A percentile compares a stretch with the other conserved stretches of the same genome.
Conservation (phyloP, 2,113 vertebrate genomes). For the Phainopepla nitens region DNA sequence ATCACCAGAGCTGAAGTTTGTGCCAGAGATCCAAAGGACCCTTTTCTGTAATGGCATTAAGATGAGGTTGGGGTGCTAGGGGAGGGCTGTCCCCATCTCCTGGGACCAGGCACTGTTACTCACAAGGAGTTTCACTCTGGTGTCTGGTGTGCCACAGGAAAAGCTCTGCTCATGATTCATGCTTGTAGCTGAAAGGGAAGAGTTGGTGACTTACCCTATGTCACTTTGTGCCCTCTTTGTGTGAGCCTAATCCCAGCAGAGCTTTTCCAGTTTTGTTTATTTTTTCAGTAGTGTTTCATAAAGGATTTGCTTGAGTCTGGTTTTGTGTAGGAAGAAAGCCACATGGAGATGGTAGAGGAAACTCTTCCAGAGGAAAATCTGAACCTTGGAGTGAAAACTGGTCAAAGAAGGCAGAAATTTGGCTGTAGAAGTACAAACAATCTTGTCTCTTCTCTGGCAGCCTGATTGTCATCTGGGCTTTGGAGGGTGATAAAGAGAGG, state of each 20-base stretch:
- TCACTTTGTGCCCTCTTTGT: neutral
- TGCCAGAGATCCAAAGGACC: neutral
- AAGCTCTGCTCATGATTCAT: neutral
- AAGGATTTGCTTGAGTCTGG: neutral
- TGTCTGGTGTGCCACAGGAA: neutral
- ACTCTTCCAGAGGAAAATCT: neutral
- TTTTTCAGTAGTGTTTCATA: neutral
- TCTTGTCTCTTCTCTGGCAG: neutral
- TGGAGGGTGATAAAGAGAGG: neutral
- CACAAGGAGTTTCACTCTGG: neutral
- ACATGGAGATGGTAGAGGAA: neutral
- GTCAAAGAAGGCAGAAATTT: neutral
- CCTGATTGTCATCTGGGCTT: neutral
- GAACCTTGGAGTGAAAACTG: neutral
- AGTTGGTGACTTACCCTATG: neutral
- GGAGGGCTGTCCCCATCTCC: neutral
- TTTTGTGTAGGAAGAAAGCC: neutral
- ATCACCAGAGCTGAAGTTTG: neutral
- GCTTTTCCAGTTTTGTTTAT: neutral
- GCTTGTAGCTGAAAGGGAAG: neutral
- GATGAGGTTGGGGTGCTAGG: neutral
- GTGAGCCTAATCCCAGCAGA: neutral
- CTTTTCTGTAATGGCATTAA: neutral
- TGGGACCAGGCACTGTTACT: neutral
- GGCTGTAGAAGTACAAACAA: neutral